phyloP scores from a whole-genome alignment of 2,888 invertebrate genomes.

The Nemapogon koenigi region DNA sequence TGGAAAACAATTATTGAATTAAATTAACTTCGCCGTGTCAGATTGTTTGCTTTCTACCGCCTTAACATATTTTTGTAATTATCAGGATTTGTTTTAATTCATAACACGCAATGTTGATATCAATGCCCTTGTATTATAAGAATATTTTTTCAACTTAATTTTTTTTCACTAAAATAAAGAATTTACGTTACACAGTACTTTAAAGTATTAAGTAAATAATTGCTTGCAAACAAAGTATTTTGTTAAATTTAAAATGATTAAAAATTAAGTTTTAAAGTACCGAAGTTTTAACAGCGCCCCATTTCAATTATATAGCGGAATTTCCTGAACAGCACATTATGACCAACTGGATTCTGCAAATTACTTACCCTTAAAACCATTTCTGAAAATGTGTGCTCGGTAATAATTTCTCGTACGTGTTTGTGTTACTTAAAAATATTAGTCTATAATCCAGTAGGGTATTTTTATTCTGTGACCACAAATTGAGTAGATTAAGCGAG shows the following conservation, averaged over 20 bases:
- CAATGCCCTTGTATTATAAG: too few relatives aligned
- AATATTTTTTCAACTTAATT: too few relatives aligned
- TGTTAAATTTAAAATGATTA: conserved; percentile 16
- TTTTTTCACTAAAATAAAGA: too few relatives aligned
- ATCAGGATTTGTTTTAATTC: too few relatives aligned
- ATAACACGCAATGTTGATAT: too few relatives aligned
- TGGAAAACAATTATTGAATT: conserved; percentile 24
- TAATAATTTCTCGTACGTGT: conserved; percentile 44
- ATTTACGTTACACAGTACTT: too few relatives aligned
- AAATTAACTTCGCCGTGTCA: conserved; percentile 25
- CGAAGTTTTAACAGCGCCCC: conserved; percentile 14
- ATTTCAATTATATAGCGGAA: conserved; percentile 16
- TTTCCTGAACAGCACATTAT: conserved; percentile 24
- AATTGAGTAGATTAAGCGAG: conserved; percentile 26
- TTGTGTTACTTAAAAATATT: conserved; percentile 45
- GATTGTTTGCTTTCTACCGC: conserved; percentile 16
- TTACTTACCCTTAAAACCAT: conserved; percentile 38
- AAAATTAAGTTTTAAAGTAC: too few relatives aligned
- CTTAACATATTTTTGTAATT: too few relatives aligned
- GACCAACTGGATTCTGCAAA: conserved; percentile 34
- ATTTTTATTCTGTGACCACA: conserved; percentile 34
- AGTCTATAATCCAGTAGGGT: conserved; percentile 31
- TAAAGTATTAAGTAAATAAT: too few relatives aligned
- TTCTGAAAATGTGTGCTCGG: conserved; percentile 34
- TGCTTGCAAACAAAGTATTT: conserved; percentile 11